Percentiles rank a stretch among this genome's conserved stretches.
phyloP scores from a whole-genome alignment of 2,113 vertebrate genomes.

The Phyllopteryx taeniolatus region DNA sequence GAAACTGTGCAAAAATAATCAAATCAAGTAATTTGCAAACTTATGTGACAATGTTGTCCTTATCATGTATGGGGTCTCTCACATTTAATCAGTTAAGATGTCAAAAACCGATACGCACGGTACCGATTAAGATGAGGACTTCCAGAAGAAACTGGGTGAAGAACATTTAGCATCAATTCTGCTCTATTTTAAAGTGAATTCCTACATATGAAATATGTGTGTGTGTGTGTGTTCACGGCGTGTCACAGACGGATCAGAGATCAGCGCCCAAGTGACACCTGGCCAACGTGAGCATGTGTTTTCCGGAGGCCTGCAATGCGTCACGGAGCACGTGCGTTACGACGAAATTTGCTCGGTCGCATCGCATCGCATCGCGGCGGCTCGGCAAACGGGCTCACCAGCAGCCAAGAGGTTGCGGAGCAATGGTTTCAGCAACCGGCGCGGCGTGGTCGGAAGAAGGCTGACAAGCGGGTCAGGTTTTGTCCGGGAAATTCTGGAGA shows the following conservation, averaged over 20 bases:
- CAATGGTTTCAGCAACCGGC: slow-evolving; percentile 62
- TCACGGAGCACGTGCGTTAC: slow-evolving; percentile 47
- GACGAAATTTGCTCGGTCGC: slow-evolving; percentile 42
- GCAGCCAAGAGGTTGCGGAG: slow-evolving; percentile 57
- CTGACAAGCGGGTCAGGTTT: slow-evolving; percentile 61
- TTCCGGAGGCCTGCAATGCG: slow-evolving; percentile 41
- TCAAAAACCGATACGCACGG: background rate
- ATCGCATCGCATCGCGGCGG: slow-evolving; percentile 60
- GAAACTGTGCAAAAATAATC: too few relatives aligned
- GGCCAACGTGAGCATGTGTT: slow-evolving; percentile 46
- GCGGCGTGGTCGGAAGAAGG: slow-evolving; percentile 53
- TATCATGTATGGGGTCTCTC: background rate
- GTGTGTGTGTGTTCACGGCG: background rate
- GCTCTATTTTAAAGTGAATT: background rate
- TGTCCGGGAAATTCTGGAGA: slow-evolving; percentile 61
- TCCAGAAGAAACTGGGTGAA: background rate
- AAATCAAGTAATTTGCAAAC: too few relatives aligned
- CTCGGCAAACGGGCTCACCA: slow-evolving; percentile 72
- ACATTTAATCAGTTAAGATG: background rate
- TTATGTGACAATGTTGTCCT: background rate
- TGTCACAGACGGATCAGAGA: slow-evolving; percentile 39
- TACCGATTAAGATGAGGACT: background rate
- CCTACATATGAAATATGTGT: background rate
- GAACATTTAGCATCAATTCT: background rate
- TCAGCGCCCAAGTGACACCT: slow-evolving; percentile 44